Evolutionary conservation across 2,888 invertebrate genomes (phyloP).

Genomic region (Eristalis arbustorum): DNA sequence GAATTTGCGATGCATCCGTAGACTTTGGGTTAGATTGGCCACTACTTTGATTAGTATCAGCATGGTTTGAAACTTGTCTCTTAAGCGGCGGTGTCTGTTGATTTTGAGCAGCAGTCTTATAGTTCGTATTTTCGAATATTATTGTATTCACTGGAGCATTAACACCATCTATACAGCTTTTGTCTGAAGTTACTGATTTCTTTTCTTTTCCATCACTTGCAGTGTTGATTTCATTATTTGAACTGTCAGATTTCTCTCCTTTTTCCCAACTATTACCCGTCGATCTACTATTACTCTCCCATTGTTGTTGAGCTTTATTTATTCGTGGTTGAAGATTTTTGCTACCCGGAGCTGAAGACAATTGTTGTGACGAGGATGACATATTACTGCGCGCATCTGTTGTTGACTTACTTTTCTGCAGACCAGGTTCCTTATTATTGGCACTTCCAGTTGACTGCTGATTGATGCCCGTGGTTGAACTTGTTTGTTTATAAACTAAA

Average conservation of each 20-base stretch:
- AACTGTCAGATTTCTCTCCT: conserved; percentile 43
- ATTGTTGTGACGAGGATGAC: conserved; percentile 46
- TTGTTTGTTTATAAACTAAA: conserved; percentile 70
- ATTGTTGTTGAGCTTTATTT: conserved; percentile 58
- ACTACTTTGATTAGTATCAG: conserved; percentile 52
- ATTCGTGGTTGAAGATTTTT: conserved; percentile 47
- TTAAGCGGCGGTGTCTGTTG: conserved; percentile 82
- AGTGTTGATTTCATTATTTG: conserved; percentile 51
- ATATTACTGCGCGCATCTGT: conserved; percentile 51
- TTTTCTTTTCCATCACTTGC: conserved; percentile 54
- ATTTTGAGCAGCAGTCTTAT: conserved; percentile 84
- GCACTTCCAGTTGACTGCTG: conserved; percentile 80
- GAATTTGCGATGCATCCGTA: conserved; percentile 51
- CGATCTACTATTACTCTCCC: conserved; percentile 62
- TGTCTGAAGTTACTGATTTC: conserved; percentile 39
- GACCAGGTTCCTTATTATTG: conserved; percentile 73
- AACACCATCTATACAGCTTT: conserved; percentile 84
- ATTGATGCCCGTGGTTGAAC: conserved; percentile 33
- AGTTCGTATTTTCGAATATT: conserved; percentile 95
- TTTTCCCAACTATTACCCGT: conserved; percentile 50
- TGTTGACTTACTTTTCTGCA: conserved; percentile 72
- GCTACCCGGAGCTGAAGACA: conserved; percentile 47
- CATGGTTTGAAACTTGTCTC: conserved; percentile 78
- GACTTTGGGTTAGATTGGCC: conserved; percentile 50
- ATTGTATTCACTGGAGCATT: conserved; percentile 92